Conservation (phyloP, 2,888 invertebrate genomes). For the Tubulanus polymorphus region DNA sequence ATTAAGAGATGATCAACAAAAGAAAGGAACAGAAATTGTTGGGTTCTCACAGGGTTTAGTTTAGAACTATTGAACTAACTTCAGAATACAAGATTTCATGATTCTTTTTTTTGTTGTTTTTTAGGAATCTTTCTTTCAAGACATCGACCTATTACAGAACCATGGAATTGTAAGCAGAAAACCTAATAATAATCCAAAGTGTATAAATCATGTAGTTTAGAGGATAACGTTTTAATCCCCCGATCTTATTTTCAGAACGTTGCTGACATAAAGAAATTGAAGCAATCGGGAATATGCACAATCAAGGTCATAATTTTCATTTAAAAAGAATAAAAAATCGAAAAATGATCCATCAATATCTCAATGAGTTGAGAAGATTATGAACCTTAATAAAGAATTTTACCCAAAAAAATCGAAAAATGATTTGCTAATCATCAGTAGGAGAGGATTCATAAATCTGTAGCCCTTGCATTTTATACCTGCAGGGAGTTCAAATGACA, state of each 20-base stretch:
- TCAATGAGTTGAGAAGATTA: too few species aligned
- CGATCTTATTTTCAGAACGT: slow-evolving; percentile 55
- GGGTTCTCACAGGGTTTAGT: too few species aligned
- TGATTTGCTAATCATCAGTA: too few species aligned
- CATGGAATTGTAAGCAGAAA: slow-evolving; percentile 58
- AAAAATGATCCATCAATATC: too few species aligned
- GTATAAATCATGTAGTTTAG: too few species aligned
- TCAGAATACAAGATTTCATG: too few species aligned
- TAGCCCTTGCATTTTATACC: neutral
- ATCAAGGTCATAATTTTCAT: slow-evolving; percentile 57
- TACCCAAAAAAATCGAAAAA: too few species aligned
- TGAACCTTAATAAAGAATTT: too few species aligned
- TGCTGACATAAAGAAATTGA: slow-evolving; percentile 73
- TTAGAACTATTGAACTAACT: too few species aligned
- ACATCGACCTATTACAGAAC: slow-evolving; percentile 65
- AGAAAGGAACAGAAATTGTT: too few species aligned
- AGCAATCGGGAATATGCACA: slow-evolving; percentile 73
- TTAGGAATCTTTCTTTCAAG: slow-evolving; percentile 70
- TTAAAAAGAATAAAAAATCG: too few species aligned
- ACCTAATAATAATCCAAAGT: too few species aligned
- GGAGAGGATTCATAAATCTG: neutral
- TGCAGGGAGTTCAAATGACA: slow-evolving; percentile 70
- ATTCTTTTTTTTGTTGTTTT: slow-evolving; percentile 49
- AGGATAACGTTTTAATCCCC: neutral
- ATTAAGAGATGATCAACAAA: slow-evolving; percentile 15